Percentiles rank a stretch among this genome's conserved stretches.
Conservation (phyloP, 2,113 vertebrate genomes). For the Elephas maximus region DNA sequence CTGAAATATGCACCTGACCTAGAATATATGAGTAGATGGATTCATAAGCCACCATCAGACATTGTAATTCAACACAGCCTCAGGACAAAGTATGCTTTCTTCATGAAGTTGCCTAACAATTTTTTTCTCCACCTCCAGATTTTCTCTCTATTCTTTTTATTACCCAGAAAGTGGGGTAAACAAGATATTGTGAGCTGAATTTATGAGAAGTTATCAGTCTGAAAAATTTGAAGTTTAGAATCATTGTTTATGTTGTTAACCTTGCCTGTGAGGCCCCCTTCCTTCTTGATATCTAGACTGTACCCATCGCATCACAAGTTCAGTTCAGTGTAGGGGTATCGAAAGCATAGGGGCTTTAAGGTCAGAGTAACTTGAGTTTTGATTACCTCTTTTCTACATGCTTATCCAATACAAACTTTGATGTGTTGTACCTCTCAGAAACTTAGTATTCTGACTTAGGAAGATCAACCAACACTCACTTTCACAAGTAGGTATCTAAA, state of each 20-base stretch:
- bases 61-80: not conserved
- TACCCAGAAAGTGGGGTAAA: not conserved
- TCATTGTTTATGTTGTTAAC: not conserved
- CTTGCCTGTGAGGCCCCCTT: fast-evolving
- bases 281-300: not conserved
- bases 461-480: not conserved
- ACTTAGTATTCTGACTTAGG: not conserved
- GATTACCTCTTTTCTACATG: not conserved
- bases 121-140: not conserved
- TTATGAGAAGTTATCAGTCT: not conserved
- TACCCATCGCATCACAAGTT: not conserved
- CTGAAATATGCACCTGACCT: constrained; percentile 17
- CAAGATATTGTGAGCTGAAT: not conserved
- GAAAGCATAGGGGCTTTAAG: not conserved
- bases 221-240: not conserved
- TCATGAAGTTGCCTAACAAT: constrained; percentile 30
- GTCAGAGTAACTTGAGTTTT: not conserved
- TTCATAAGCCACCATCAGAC: not conserved
- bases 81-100: not conserved
- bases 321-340: not conserved
- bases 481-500: not conserved
- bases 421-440: not conserved
- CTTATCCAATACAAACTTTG: not conserved
- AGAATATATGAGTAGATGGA: not conserved
- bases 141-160: not conserved